Evolutionary conservation across 2,113 vertebrate genomes (phyloP), one percentile per base, ranked within the genome.

Genomic region (Lynx canadensis): DNA sequence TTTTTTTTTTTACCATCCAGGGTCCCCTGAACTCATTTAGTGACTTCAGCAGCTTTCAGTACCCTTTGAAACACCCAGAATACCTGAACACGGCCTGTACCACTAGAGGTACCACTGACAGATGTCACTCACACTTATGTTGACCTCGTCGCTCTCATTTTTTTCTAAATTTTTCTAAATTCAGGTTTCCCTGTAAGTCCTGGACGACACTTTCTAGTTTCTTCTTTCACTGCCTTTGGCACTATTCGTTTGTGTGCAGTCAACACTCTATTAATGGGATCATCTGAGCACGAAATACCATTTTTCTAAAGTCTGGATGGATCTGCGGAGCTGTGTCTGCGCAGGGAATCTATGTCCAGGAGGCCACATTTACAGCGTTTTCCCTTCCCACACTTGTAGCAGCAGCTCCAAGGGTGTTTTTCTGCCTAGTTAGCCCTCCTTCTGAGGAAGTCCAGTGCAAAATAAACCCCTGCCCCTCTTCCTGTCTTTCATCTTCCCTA

Each of bases 221-320:
- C 45, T 94, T 95, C 33, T 81, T 65, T 96, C 19, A 23, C 18
- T 74, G 45, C 11, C 81, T 73, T 92, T 83, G 45, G 11, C 7
- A 18, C 4, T 18, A 18, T 69, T 93, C 21, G 15, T 69, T 69
- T 79, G 57, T 65, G 73, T 27, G 25, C 7, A 79, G 8, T 69
- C 15, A 11, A n/a, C 25, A 33, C 41, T 73, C 1, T 68, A 36
- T 81, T 74, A 69, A 60, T 82, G 50, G 55, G 27, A 84, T 71
- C 38, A 55, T n/a, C 29, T 84, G 33, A 90, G 36, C 60, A 82
- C 60, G 63, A 82, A 27, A 48, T 31, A 50, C 4, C 18, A 13
- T 50, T 65, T 89, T 19, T 27, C 16, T 33, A 3, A 92, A 83
- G 10, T n/a, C 27, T 10, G 0, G 19, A 15, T 16, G 52, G 50